Base-by-base conservation (phyloP, 2,113 vertebrate species). In the Craseonycteris thonglongyai region DNA sequence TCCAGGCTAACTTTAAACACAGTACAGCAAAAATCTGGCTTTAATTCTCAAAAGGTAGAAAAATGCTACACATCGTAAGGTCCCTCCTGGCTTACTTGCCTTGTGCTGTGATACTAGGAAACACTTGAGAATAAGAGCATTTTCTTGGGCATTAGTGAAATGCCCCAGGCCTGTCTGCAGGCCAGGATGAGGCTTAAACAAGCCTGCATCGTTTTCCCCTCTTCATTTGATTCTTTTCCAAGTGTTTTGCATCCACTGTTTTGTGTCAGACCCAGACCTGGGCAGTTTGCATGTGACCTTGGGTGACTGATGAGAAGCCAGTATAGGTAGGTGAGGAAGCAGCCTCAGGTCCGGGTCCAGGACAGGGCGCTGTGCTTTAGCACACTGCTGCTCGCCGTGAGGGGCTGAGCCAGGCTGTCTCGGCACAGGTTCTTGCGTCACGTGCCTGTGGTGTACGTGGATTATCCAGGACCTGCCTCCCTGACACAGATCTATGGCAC, bases 401-500 rank as follows among this genome's bases (percentile, higher is more conserved):
- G 49, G 4, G 6, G 2, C 83, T 95, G n/a, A 96, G 58, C 69
- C 0, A 11, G 22, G 22, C 79, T 51, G 4, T 85, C 38, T 86
- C 66, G 3, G 7, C 42, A 0, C 96, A 99, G 99, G 92, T 99
- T 99, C 98, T 96, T 99, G 69, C 99, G 99, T 21, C 99, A 99
- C 2, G 99, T 99, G 69, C 99, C 99, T 15, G 99, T 99, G 58
- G 99, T 99, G 93, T 99, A 99, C 2, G 99, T 99, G 98, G 99
- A 99, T 96, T 99, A 99, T 90, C 99, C 99, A 7, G 99, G 99
- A 8, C 99, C 99, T 6, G 99, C 99, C 74, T 99, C 99, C 7
- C 99, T 99, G 28, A 99, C 99, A 2, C 99, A 99, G 98, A 99
- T 99, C 93, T 99, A 99, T 9, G 99, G 99, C 93, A 99, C 99